phyloP scores from a whole-genome alignment of 2,888 invertebrate species.

The Nemurella pictetii region DNA sequence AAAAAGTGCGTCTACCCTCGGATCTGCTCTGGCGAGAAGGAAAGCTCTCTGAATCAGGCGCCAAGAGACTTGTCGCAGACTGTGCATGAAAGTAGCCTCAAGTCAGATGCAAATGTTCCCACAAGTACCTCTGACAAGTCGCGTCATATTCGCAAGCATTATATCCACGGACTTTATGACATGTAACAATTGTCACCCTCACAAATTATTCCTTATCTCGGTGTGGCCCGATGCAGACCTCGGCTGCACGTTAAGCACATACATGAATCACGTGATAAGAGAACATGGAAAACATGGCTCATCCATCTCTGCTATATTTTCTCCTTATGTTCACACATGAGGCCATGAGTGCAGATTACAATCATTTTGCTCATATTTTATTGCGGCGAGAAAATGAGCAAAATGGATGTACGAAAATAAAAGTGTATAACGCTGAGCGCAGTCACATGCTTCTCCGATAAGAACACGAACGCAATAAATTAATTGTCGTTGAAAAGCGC shows the following conservation, averaged over 20 bases:
- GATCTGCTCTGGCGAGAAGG: background rate
- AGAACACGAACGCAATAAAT: background rate
- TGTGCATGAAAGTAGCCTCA: background rate
- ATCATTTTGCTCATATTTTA: background rate
- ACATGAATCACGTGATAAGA: conserved; percentile 15
- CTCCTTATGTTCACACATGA: background rate
- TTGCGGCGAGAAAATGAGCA: background rate
- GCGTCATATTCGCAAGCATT: too few species aligned
- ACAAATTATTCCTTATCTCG: conserved; percentile 22
- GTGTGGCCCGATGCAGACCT: background rate
- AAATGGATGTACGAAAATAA: background rate
- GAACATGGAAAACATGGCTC: background rate
- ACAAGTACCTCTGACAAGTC: background rate
- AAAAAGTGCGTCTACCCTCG: background rate
- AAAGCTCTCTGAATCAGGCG: background rate
- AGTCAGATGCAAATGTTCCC: background rate
- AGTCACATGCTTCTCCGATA: background rate
- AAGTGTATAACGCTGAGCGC: background rate
- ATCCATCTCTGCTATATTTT: background rate
- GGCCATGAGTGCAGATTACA: background rate
- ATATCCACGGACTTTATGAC: background rate
- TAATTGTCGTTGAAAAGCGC: background rate
- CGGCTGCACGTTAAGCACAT: background rate
- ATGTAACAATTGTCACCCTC: conserved; percentile 14
- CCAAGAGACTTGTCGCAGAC: background rate